Conservation (phyloP, 1,140 invertebrate species). For the Andrena cerasifolii region DNA sequence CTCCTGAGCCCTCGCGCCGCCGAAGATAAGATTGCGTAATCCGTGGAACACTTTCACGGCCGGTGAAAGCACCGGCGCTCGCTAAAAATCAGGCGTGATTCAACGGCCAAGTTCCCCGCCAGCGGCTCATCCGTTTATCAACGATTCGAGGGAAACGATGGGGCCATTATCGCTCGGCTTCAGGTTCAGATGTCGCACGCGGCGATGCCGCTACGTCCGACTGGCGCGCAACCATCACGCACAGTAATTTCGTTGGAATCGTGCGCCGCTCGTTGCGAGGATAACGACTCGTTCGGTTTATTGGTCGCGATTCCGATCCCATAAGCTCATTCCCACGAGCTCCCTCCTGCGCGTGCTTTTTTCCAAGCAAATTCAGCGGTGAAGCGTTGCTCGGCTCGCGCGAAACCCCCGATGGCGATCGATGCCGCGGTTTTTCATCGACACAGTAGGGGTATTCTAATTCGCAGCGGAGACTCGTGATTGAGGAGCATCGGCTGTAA, state of each 20-base stretch:
- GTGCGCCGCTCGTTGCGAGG: background rate
- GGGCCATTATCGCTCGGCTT: background rate
- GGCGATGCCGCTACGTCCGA: background rate
- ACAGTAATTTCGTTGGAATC: background rate
- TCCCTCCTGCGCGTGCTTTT: background rate
- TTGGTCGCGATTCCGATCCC: background rate
- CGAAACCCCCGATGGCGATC: background rate
- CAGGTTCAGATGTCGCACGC: background rate
- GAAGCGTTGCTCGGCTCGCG: background rate
- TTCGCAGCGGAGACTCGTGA: slow-evolving; percentile 12
- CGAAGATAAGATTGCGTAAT: slow-evolving; percentile 17
- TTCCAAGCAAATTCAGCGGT: too few relatives aligned
- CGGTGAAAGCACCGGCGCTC: background rate
- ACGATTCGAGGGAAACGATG: background rate
- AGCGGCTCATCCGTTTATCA: background rate
- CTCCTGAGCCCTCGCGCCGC: slow-evolving; percentile 1
- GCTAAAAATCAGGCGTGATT: background rate
- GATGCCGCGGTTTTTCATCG: slow-evolving; percentile 6
- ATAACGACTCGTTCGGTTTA: background rate
- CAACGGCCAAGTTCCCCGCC: background rate
- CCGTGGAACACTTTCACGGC: background rate
- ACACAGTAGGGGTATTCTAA: background rate
- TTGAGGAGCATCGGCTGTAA: slow-evolving; percentile 1
- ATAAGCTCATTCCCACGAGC: too few relatives aligned
- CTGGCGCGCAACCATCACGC: background rate